phyloP scores from a whole-genome alignment of 2,888 invertebrate genomes.

The Xylophagus ater region DNA sequence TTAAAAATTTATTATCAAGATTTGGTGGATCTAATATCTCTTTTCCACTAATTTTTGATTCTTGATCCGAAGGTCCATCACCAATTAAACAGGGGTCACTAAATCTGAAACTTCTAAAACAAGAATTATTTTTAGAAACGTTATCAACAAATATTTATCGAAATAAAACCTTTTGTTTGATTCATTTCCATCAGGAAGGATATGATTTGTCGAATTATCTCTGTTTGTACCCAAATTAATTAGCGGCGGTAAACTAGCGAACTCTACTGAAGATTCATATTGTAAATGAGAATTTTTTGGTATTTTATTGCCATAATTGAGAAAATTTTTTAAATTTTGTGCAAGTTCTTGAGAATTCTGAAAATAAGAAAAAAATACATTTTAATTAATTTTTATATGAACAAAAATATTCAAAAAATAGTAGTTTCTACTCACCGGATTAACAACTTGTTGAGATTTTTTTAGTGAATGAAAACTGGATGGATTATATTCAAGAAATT shows the following conservation, averaged over 20 bases:
- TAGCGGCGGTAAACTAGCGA: conserved; percentile 60
- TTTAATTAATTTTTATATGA: background rate
- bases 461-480: conserved; percentile 21
- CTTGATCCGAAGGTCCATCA: conserved; percentile 38
- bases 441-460: conserved; percentile 12
- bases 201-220: conserved; percentile 12
- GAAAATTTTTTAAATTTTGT: conserved; percentile 8
- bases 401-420: no score
- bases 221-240: conserved; percentile 40
- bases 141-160: no score
- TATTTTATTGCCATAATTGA: conserved; percentile 11
- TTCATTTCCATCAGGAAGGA: conserved; percentile 11
- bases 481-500: conserved; percentile 37
- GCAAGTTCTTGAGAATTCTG: conserved; percentile 1
- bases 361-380: background rate
- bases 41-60: conserved; percentile 35
- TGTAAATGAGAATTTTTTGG: conserved; percentile 9
- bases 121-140: no score
- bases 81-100: conserved; percentile 38
- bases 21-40: conserved; percentile 22
- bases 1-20: conserved; percentile 31
- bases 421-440: no score
- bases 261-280: conserved; percentile 40
- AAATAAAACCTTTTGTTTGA: conserved; percentile 15
- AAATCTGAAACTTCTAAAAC: conserved; percentile 31